Evolutionary conservation across 2,797 vertebrate species (phyloP).

Genomic region (Morus bassanus): DNA sequence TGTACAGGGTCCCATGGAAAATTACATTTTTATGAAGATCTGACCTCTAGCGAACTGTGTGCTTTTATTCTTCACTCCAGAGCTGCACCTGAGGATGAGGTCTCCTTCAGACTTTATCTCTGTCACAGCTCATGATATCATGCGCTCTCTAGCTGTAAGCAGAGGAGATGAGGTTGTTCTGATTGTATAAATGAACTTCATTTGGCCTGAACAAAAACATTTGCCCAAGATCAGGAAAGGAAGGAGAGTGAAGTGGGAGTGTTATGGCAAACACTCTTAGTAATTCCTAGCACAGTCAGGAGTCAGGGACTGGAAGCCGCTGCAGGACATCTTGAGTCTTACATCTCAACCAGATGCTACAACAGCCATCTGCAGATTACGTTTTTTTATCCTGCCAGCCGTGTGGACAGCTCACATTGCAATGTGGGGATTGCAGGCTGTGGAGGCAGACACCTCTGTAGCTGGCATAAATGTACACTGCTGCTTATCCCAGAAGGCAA

Average conservation of each 20-base stretch:
- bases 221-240: not conserved
- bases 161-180: not conserved
- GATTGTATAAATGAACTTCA: not conserved
- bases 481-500: not conserved
- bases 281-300: not conserved
- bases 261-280: not conserved
- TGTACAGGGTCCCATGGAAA: not conserved
- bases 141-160: not conserved
- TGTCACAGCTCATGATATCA: not conserved
- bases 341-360: not conserved
- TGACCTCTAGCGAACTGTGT: not conserved
- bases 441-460: not conserved
- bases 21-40: not conserved
- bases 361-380: not conserved
- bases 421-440: not conserved
- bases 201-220: not conserved
- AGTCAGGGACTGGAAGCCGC: not conserved
- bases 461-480: not conserved
- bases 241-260: not conserved
- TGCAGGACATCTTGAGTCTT: not conserved
- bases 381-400: not conserved
- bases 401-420: rapidly evolving
- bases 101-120: not conserved
- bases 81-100: not conserved
- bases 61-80: not conserved